Base-by-base conservation (phyloP, 2,113 vertebrate genomes). In the Scolopax mira region DNA sequence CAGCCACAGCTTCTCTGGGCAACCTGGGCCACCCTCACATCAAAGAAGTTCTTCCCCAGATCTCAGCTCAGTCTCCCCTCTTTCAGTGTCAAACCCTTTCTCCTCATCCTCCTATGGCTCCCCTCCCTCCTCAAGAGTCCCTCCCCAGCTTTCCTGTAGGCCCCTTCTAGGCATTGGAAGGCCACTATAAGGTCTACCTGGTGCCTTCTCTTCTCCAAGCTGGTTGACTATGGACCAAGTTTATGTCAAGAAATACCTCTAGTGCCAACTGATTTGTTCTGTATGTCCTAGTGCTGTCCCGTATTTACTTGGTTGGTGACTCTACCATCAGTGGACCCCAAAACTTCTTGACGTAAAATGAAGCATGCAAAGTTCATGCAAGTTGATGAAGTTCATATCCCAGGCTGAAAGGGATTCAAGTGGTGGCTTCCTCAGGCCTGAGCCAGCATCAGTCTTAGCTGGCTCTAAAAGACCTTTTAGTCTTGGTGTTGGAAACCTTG, bases 341-440 rank as follows among this genome's bases (percentile, higher is more conserved):
- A 35, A 72, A 39, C 18, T 33, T 48, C 72, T 79, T 48, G 31
- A 5, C 23, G 0, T n/a, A 10, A 46, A 65, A 51, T 7, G 37
- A 46, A 87, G 18, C 35, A 48, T 39, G 10, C 7, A 24, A 31
- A n/a, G n/a, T n/a, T n/a, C n/a, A n/a, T n/a, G n/a, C n/a, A n/a
- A n/a, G n/a, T n/a, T n/a, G n/a, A n/a, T n/a, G n/a, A n/a, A n/a
- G 41, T 62, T 69, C 48, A 2, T 6, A 0, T 62, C 31, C 31
- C 16, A 39, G 70, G 15, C 31, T 64, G 77, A 49, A 86, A 70
- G 62, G 55, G 55, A 12, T 51, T 51, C 54, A 10, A 33, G 67
- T 7, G 24, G 11, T 31, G 0, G 0, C 60, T 60, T 65, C 41
- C 7, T 1, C 5, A n/a, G 49, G 4, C 31, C 65, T 18, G 31